Evolutionary conservation across 1,140 invertebrate species (phyloP).

Genomic region (Tetragonula clypearis): DNA sequence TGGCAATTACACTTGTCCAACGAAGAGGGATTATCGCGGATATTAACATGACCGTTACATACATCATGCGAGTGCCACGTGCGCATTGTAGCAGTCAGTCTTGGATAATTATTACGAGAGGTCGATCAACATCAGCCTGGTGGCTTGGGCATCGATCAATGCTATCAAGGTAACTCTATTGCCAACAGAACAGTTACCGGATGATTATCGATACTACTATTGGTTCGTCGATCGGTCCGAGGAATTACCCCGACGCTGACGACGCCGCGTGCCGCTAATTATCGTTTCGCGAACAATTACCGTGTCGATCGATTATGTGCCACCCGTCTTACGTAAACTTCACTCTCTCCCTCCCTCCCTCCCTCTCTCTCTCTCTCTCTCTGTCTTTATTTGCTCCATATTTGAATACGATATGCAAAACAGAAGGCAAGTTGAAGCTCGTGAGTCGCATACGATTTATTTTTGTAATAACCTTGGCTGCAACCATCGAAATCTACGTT

Average conservation of each 20-base stretch:
- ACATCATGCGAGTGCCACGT: constrained; percentile 62
- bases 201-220: constrained; percentile 62
- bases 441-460: too few relatives aligned
- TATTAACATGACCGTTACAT: constrained; percentile 67
- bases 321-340: neutral
- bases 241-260: constrained; percentile 36
- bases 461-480: too few relatives aligned
- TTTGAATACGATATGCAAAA: too few relatives aligned
- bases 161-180: constrained; percentile 67
- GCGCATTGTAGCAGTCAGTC: constrained; percentile 58
- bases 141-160: constrained; percentile 57
- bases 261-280: constrained; percentile 54
- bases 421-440: too few relatives aligned
- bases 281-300: constrained; percentile 61
- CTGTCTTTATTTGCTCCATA: too few relatives aligned
- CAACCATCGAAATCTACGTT: too few relatives aligned
- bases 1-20: constrained; percentile 22
- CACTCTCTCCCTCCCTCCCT: too few relatives aligned
- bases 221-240: constrained; percentile 50
- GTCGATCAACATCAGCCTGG: constrained; percentile 61
- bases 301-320: constrained; percentile 15
- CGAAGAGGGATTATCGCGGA: constrained; percentile 55
- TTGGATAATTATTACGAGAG: constrained; percentile 68
- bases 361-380: too few relatives aligned
- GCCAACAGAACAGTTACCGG: constrained; percentile 64